These are phyloP conservation scores for Novumbra hubbsi DNA, from an alignment of 2,797 vertebrate species.

Conservation along the genomic window DNA sequence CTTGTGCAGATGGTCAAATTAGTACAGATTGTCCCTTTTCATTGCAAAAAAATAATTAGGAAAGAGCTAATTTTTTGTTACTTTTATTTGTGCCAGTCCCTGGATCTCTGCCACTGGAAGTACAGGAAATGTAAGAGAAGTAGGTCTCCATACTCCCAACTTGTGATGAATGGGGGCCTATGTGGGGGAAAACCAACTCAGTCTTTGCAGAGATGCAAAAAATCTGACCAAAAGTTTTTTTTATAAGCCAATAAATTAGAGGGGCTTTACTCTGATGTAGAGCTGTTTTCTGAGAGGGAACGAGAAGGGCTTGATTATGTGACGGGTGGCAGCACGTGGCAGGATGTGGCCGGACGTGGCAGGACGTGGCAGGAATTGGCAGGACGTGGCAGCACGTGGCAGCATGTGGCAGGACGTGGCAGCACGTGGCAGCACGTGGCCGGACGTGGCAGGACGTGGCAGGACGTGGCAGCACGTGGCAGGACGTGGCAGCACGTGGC, in stretches of 20 bases:
- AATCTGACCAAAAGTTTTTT: constrained; percentile 73
- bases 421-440: constrained; percentile 33
- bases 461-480: constrained; percentile 32
- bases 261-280: constrained; percentile 61
- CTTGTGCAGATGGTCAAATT: constrained; percentile 37
- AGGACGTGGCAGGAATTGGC: constrained; percentile 31
- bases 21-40: constrained; percentile 49
- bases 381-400: no score
- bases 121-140: constrained; percentile 86
- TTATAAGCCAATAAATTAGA: constrained; percentile 82
- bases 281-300: constrained; percentile 50
- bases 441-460: constrained; percentile 32
- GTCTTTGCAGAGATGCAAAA: constrained; percentile 85
- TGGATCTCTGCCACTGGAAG: constrained; percentile 84
- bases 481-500: constrained; percentile 32
- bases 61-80: constrained; percentile 83
- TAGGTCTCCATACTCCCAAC: constrained; percentile 78
- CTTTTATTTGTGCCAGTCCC: constrained; percentile 82
- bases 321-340: constrained; percentile 44
- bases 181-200: constrained; percentile 83
- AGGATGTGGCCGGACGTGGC: constrained; percentile 36
- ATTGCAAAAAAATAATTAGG: constrained; percentile 65
- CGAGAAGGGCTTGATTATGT: constrained; percentile 68
- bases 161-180: constrained; percentile 95
- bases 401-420: constrained; percentile 31